Evolutionary conservation across 2,888 invertebrate species (phyloP), one percentile per base, ranked within the genome.

Genomic region (Unio pictorum): DNA sequence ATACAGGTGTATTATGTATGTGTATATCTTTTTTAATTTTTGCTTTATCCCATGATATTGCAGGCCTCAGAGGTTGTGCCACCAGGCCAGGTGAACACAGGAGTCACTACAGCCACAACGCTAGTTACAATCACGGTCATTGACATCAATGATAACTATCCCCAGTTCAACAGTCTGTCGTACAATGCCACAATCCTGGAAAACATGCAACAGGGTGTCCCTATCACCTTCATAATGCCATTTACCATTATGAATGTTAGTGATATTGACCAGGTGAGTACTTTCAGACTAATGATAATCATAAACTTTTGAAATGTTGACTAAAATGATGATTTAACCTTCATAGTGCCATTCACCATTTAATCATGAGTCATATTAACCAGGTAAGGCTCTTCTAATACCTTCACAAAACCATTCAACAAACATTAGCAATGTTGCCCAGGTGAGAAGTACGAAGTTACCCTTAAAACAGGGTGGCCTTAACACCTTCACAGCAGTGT

Each of bases 121-220:
- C 85, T 88, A 55, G 88, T 90, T 18, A 90, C 89, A 1, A 86
- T 91, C 45, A 86, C 88, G 11, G 84, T 91, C 18, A 78, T 84
- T 55, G 91, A 91, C 79, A 88, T 91, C 55, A 91, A 91, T 75
- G 91, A 91, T 81, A 89, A 91, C 91, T 94, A 93, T 3, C 97
- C 98, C 45, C n/a, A 67, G 60, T 86, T 86, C 71, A 81, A 78
- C 69, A 68, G 75, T 5, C 62, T 59, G 1, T 63, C 54, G 28
- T 86, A 85, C 73, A 72, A 74, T 11, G 85, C 86, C 7, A 79
- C 76, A 30, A 81, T 85, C 45, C 68, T 79, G 55, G 86, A 86
- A 67, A 84, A 86, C 72, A 85, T 85, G 84, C 82, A 85, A 69
- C 73, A 71, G 11, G 83, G 82, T 15, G 84, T 86, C 45, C 85